Conservation (phyloP, 2,113 vertebrate species). For the Haplochromis vanheusdeni region DNA sequence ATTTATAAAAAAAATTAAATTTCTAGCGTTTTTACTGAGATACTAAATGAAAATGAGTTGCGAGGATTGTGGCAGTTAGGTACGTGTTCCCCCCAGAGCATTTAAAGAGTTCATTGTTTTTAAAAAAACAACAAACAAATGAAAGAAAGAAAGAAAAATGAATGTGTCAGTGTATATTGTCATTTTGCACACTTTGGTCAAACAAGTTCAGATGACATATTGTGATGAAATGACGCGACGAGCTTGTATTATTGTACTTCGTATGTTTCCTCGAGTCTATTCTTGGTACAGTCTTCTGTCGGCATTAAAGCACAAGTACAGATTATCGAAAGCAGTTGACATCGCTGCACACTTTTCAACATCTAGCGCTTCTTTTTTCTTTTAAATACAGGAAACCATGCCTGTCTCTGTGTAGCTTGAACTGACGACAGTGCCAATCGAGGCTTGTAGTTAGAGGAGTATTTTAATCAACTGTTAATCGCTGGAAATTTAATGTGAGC, state of each 20-base stretch:
- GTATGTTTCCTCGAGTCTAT: background rate
- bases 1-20: conserved; percentile 3
- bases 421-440: conserved; percentile 41
- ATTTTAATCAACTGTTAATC: conserved; percentile 47
- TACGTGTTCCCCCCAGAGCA: conserved; percentile 22
- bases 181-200: background rate
- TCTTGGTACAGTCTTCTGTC: conserved; percentile 46
- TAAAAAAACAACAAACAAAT: background rate
- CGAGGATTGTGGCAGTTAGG: conserved; percentile 2
- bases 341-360: conserved; percentile 40
- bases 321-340: background rate
- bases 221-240: background rate
- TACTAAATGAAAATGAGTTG: background rate
- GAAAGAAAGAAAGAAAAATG: background rate
- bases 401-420: conserved; percentile 32
- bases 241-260: background rate
- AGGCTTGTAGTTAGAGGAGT: conserved; percentile 53
- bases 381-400: background rate
- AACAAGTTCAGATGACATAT: background rate
- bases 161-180: background rate
- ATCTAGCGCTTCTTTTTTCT: background rate
- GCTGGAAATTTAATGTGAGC: conserved; percentile 41
- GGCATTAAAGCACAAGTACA: conserved; percentile 54
- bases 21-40: conserved; percentile 30
- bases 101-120: background rate